Percentiles rank a stretch among this genome's conserved stretches.
These are phyloP conservation scores for Sinohyriopsis cumingii DNA, from an alignment of 2,888 invertebrate genomes.

Conservation along the genomic window DNA sequence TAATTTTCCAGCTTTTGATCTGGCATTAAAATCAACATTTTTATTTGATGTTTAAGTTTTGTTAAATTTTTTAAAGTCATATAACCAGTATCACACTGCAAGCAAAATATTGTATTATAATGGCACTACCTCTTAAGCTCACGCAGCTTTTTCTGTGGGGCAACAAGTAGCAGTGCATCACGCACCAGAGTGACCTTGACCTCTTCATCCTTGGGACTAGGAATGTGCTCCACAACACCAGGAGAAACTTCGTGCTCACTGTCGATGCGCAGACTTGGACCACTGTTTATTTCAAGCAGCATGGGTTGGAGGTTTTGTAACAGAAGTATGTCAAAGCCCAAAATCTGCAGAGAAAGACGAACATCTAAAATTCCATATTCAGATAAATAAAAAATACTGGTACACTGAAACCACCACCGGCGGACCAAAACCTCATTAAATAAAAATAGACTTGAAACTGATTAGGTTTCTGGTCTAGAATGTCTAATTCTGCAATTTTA, in stretches of 20 bases:
- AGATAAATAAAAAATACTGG: too few relatives aligned
- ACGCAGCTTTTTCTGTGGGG: conserved; percentile 57
- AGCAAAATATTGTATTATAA: too few relatives aligned
- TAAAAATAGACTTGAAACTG: too few relatives aligned
- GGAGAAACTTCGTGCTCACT: conserved; percentile 67
- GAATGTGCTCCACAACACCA: conserved; percentile 59
- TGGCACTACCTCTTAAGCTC: conserved; percentile 29
- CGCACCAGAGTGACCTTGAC: conserved; percentile 73
- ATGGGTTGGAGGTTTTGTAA: conserved; percentile 71
- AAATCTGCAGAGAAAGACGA: conserved; percentile 67
- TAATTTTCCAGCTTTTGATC: too few relatives aligned
- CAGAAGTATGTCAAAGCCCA: conserved; percentile 74
- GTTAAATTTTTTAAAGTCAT: not conserved
- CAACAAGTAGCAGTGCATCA: conserved; percentile 72
- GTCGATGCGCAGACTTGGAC: conserved; percentile 72
- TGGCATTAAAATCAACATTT: too few relatives aligned
- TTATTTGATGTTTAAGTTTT: too few relatives aligned
- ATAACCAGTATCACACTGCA: too few relatives aligned
- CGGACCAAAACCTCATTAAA: too few relatives aligned
- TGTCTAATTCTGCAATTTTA: too few relatives aligned
- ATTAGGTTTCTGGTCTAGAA: too few relatives aligned
- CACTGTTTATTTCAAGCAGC: conserved; percentile 74
- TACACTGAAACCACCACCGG: too few relatives aligned
- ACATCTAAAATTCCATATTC: not conserved
- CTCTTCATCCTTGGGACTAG: conserved; percentile 69